Evolutionary conservation across 2,113 vertebrate genomes (phyloP).

Genomic region (Notarius quadriscutis): DNA sequence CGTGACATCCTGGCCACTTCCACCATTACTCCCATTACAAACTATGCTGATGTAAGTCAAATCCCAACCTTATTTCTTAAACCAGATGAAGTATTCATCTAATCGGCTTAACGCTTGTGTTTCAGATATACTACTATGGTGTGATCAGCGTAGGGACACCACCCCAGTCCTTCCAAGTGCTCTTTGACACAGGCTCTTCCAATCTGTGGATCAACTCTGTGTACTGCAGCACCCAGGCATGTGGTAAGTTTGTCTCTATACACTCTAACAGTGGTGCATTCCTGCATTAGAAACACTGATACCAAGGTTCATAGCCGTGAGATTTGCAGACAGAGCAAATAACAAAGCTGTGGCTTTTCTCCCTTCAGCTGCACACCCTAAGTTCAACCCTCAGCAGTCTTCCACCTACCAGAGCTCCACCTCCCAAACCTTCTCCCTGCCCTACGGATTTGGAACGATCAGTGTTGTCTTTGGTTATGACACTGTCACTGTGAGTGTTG

Average conservation of each 20-base stretch:
- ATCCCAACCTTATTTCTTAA: not conserved
- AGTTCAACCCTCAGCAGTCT: constrained; percentile 63
- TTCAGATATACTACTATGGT: constrained; percentile 62
- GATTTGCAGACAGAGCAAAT: not conserved
- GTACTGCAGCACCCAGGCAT: constrained; percentile 64
- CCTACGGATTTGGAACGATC: constrained; percentile 62
- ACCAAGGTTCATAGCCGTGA: too few relatives aligned
- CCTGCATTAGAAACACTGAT: not conserved
- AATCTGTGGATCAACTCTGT: constrained; percentile 68
- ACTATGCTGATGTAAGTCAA: constrained; percentile 78
- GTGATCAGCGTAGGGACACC: constrained; percentile 62
- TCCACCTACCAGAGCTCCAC: constrained; percentile 54
- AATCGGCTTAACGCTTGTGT: constrained; percentile 4
- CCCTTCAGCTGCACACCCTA: constrained; percentile 53
- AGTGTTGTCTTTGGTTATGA: constrained; percentile 65
- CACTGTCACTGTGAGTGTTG: constrained; percentile 60
- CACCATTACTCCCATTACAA: constrained; percentile 58
- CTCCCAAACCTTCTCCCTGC: constrained; percentile 60
- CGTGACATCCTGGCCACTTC: constrained; percentile 43
- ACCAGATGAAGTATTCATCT: not conserved
- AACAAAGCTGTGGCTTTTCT: not conserved
- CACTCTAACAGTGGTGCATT: not conserved
- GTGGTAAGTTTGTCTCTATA: constrained; percentile 58
- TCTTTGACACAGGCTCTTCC: constrained; percentile 68
- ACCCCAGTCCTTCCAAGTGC: constrained; percentile 65